These are phyloP conservation scores for Muscicapa striata DNA, from an alignment of 2,797 vertebrate genomes.

Conservation along the genomic window DNA sequence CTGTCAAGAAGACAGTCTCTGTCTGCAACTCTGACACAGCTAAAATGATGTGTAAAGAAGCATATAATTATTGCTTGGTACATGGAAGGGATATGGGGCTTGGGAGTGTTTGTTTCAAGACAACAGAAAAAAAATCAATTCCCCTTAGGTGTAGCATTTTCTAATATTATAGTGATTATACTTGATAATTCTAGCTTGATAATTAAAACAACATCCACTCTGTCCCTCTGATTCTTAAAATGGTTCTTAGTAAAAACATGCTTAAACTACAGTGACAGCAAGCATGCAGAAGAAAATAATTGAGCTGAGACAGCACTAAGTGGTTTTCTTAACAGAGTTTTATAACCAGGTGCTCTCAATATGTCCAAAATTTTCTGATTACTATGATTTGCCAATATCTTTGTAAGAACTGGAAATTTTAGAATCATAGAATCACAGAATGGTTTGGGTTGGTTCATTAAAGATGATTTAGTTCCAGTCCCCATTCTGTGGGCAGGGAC, in stretches of 20 bases:
- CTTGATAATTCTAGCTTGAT: neutral
- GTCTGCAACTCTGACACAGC: neutral
- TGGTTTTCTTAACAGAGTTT: neutral
- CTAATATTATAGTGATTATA: neutral
- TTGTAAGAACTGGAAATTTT: neutral
- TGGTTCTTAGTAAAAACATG: neutral
- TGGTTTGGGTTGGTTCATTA: neutral
- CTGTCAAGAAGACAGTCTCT: neutral
- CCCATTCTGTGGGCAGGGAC: neutral
- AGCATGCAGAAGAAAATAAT: neutral
- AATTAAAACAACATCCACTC: neutral
- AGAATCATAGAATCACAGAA: neutral
- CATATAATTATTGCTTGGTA: neutral
- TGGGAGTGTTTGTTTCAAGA: neutral
- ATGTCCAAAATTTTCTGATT: neutral
- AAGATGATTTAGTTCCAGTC: neutral
- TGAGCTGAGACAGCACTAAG: neutral
- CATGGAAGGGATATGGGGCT: neutral
- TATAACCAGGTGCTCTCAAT: neutral
- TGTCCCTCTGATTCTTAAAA: neutral
- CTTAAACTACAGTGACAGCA: neutral
- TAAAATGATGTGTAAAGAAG: neutral
- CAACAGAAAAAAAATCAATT: neutral
- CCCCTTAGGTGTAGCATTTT: neutral
- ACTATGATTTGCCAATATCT: neutral